These are phyloP conservation scores for Teleopsis dalmanni DNA, from an alignment of 1,140 invertebrate species.

Conservation along the genomic window DNA sequence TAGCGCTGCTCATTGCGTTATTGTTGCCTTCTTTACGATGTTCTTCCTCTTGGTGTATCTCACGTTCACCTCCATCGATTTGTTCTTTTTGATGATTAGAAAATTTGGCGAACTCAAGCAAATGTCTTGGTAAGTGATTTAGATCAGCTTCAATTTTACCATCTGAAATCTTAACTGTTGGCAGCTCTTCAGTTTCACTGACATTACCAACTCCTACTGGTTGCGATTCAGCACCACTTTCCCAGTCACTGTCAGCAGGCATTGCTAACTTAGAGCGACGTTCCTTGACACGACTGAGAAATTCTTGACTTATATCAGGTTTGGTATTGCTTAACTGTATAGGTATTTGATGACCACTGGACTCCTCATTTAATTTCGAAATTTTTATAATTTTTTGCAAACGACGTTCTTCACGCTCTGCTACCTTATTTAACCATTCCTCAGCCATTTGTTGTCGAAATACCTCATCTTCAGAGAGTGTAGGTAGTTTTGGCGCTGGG, in stretches of 20 bases:
- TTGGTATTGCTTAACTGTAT: conserved; percentile 45
- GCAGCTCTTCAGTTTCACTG: conserved; percentile 51
- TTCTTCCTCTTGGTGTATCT: conserved; percentile 34
- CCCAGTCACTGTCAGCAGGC: conserved; percentile 42
- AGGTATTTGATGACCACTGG: conserved; percentile 16
- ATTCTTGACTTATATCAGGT: conserved; percentile 61
- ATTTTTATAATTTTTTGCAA: conserved; percentile 73
- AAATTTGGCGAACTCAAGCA: conserved; percentile 60
- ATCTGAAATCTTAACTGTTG: conserved; percentile 45
- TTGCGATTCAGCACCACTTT: conserved; percentile 42
- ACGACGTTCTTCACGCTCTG: conserved; percentile 67
- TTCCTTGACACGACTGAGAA: conserved; percentile 60
- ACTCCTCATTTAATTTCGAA: conserved; percentile 30
- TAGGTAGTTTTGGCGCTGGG: conserved; percentile 37
- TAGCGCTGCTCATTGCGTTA: conserved; percentile 37
- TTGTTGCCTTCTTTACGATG: conserved; percentile 40
- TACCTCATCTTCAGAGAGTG: conserved; percentile 52
- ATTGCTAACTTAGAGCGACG: conserved; percentile 37
- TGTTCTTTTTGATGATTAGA: conserved; percentile 22
- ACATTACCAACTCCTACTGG: conserved; percentile 48
- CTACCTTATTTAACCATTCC: conserved; percentile 71
- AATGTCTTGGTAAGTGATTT: conserved; percentile 60
- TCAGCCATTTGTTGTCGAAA: conserved; percentile 72
- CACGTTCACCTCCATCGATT: conserved; percentile 25
- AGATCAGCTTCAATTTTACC: conserved; percentile 52